These are phyloP conservation scores for Argynnis bischoffii DNA, from an alignment of 2,888 invertebrate genomes.

Conservation along the genomic window DNA sequence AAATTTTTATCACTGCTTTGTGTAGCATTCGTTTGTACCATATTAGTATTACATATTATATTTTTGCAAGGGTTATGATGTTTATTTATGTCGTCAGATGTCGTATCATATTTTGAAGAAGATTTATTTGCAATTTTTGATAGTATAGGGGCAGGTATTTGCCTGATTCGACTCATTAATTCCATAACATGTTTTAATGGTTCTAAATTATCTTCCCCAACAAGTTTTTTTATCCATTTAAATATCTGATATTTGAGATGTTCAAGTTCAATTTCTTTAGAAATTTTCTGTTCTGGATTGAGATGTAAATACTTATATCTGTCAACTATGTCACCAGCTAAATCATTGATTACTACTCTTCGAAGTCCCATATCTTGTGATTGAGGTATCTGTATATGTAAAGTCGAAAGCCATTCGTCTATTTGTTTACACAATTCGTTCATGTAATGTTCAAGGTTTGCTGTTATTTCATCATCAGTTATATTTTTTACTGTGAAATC, in stretches of 20 bases:
- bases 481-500: slow-evolving; percentile 25
- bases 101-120: not conserved
- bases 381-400: slow-evolving; percentile 47
- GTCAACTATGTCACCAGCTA: slow-evolving; percentile 64
- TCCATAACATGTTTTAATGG: slow-evolving; percentile 52
- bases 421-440: slow-evolving; percentile 53
- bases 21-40: not conserved
- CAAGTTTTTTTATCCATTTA: slow-evolving; percentile 65
- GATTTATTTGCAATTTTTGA: slow-evolving; percentile 22
- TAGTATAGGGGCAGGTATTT: slow-evolving; percentile 51
- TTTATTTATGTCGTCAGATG: not conserved
- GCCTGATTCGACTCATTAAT: slow-evolving; percentile 56
- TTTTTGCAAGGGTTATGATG: not conserved
- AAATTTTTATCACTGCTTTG: not conserved
- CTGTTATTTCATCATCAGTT: slow-evolving; percentile 36
- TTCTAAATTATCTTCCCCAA: slow-evolving; percentile 51
- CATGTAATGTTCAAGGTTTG: slow-evolving; percentile 27
- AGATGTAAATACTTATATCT: slow-evolving; percentile 60
- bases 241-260: slow-evolving; percentile 66
- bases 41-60: slow-evolving; percentile 7
- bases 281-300: slow-evolving; percentile 45
- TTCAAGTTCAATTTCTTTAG: slow-evolving; percentile 57
- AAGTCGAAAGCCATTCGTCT: slow-evolving; percentile 56
- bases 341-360: slow-evolving; percentile 51
- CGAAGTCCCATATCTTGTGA: slow-evolving; percentile 46